phyloP scores from a whole-genome alignment of 2,113 vertebrate species.

The Halcyon senegalensis region DNA sequence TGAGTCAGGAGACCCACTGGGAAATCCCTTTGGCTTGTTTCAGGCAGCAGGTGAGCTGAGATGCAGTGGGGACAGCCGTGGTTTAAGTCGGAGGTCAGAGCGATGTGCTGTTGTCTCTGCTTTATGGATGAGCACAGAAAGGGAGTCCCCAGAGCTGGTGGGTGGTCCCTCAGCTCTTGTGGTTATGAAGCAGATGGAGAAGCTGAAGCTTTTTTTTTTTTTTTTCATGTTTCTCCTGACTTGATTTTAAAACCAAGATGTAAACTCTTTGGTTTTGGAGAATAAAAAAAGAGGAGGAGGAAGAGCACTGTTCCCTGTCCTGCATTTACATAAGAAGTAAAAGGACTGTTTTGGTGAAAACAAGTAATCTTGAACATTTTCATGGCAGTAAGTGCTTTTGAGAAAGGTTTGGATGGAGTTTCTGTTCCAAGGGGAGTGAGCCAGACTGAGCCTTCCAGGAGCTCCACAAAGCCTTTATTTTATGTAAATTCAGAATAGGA shows the following conservation, averaged over 20 bases:
- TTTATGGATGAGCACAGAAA: neutral
- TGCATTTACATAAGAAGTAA: neutral
- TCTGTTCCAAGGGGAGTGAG: neutral
- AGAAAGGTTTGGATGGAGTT: neutral
- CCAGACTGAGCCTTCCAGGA: neutral
- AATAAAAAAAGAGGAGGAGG: neutral
- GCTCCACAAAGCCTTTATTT: neutral
- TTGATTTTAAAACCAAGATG: neutral
- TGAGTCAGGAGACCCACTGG: neutral
- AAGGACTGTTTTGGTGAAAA: neutral
- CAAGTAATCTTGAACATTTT: neutral
- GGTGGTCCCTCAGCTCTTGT: neutral
- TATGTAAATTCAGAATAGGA: neutral
- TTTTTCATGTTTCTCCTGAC: neutral
- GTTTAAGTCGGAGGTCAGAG: neutral
- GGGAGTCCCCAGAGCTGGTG: neutral
- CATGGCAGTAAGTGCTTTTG: neutral
- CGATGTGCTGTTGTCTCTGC: neutral
- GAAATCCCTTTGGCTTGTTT: neutral
- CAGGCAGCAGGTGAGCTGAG: neutral
- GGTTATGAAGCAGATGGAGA: neutral
- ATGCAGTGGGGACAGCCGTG: rapidly evolving
- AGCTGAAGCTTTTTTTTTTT: neutral
- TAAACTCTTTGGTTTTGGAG: neutral
- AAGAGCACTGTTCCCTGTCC: neutral